Evolutionary conservation across 37 sponge, comb jelly and placozoan genomes (phyloP).

Genomic region (Spongilla lacustris): DNA sequence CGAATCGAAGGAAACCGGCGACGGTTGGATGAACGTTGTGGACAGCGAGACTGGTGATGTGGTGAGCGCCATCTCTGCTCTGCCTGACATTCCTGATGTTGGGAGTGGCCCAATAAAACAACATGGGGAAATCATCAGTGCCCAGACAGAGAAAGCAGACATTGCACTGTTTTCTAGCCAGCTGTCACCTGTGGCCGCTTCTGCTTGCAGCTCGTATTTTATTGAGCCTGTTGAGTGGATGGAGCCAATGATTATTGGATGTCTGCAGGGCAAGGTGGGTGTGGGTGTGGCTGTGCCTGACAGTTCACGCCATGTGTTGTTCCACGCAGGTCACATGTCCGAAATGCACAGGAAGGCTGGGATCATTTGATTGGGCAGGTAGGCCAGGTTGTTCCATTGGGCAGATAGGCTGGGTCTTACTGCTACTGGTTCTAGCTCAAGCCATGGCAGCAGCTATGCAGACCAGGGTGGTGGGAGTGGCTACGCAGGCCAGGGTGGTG

Average conservation of each 20-base stretch:
- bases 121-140: not conserved
- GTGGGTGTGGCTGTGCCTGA: constrained; percentile 1
- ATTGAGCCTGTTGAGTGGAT: constrained; percentile 76
- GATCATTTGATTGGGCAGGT: constrained; percentile 89
- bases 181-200: not conserved
- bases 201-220: constrained; percentile 69
- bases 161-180: not conserved
- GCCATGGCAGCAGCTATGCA: too few relatives aligned
- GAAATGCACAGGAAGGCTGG: constrained; percentile 75
- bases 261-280: constrained; percentile 59
- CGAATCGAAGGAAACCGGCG: not conserved
- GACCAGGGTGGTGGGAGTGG: too few relatives aligned
- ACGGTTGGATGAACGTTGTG: not conserved
- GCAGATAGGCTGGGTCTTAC: not conserved
- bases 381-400: not conserved
- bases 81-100: not conserved
- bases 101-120: constrained; percentile 3
- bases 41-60: not conserved
- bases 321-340: constrained; percentile 64
- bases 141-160: not conserved
- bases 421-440: too few relatives aligned
- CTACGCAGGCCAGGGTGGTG: too few relatives aligned
- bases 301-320: too few relatives aligned
- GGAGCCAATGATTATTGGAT: constrained; percentile 48
- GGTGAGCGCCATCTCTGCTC: not conserved